A percentile compares a stretch with the other conserved stretches of the same genome.
Evolutionary conservation across 2,113 vertebrate genomes (phyloP).

Genomic region (Pseudolaguvia tuberculata): DNA sequence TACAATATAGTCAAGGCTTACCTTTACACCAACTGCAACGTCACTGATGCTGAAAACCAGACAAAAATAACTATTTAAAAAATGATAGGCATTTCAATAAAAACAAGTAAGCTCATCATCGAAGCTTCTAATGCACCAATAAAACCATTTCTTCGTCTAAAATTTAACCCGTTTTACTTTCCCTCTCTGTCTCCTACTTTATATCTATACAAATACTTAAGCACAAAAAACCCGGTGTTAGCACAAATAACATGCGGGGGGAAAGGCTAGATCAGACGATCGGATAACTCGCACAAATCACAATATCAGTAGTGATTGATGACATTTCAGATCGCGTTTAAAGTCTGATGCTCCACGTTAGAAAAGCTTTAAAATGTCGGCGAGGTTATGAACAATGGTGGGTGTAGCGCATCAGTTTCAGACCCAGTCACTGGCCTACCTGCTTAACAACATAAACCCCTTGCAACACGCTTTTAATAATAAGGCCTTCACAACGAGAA

Average conservation of each 20-base stretch:
- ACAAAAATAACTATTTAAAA: slow-evolving; percentile 1
- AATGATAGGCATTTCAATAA: not conserved
- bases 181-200: too few relatives aligned
- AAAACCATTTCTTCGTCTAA: too few relatives aligned
- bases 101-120: too few relatives aligned
- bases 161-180: too few relatives aligned
- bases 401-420: not conserved
- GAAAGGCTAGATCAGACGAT: not conserved
- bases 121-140: too few relatives aligned
- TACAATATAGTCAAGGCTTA: slow-evolving; percentile 61
- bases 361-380: not conserved
- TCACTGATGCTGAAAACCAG: slow-evolving; percentile 82
- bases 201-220: too few relatives aligned
- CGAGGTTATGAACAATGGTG: not conserved
- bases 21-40: slow-evolving; percentile 97
- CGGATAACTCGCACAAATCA: not conserved
- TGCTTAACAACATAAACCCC: not conserved
- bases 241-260: not conserved
- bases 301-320: too few relatives aligned
- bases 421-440: not conserved
- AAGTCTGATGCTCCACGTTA: not conserved
- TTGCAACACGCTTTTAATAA: too few relatives aligned
- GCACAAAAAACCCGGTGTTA: too few relatives aligned
- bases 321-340: not conserved
- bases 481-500: not conserved